Conservation (phyloP, 2,113 vertebrate species). For the Petrocephalus microphthalmus region DNA sequence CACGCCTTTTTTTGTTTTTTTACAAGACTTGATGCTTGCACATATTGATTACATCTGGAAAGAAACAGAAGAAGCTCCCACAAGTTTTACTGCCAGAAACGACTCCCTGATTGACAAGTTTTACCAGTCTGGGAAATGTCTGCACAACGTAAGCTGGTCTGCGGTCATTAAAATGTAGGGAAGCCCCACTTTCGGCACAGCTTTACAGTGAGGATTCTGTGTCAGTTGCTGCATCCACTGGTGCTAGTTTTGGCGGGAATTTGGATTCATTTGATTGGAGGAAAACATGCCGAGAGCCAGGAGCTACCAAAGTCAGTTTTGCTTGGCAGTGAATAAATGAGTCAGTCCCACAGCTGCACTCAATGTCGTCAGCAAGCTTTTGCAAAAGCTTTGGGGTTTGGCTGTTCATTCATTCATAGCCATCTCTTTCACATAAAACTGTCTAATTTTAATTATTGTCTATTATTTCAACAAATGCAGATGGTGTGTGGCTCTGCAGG, state of each 20-base stretch:
- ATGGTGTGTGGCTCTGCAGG: not conserved
- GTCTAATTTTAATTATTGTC: not conserved
- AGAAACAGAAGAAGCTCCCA: not conserved
- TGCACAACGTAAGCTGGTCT: not conserved
- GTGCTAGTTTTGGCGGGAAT: not conserved
- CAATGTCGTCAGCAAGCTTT: not conserved
- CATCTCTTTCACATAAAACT: not conserved
- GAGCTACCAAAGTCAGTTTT: not conserved
- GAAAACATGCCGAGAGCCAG: not conserved
- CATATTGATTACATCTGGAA: not conserved
- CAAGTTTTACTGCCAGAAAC: not conserved
- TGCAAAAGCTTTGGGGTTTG: not conserved
- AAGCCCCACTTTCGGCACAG: not conserved
- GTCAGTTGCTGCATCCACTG: not conserved
- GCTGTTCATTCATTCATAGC: not conserved
- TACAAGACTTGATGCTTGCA: not conserved
- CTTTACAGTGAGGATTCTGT: not conserved
- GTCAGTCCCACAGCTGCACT: not conserved
- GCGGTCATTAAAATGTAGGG: not conserved
- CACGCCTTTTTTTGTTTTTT: no score
- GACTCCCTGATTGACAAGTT: not conserved
- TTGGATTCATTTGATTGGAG: not conserved
- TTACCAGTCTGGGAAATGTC: not conserved
- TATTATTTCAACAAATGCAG: not conserved
- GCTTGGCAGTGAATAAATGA: not conserved